phyloP scores from a whole-genome alignment of 2,888 invertebrate genomes.

The Quadroppia sp. region DNA sequence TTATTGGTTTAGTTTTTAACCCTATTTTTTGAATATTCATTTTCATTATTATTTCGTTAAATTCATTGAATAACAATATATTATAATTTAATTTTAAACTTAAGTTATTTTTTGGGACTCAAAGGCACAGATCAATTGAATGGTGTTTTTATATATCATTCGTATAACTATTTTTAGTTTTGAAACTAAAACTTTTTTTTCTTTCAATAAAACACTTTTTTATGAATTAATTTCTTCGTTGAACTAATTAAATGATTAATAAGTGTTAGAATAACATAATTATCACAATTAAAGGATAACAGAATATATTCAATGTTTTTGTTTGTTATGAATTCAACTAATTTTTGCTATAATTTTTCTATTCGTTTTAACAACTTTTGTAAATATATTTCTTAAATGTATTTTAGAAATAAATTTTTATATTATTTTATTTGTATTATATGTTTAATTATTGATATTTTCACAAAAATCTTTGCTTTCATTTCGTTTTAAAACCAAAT shows the following conservation, averaged over 20 bases:
- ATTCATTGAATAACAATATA: background rate
- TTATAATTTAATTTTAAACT: background rate
- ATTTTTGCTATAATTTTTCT: background rate
- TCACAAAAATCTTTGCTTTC: background rate
- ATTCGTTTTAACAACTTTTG: background rate
- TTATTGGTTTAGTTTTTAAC: background rate
- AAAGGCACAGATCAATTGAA: constrained; percentile 10
- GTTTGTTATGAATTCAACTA: too few species aligned
- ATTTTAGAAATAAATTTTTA: too few species aligned
- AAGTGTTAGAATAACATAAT: background rate
- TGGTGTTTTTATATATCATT: background rate
- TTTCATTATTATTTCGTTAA: background rate
- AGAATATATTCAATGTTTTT: too few species aligned
- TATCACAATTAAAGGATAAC: background rate
- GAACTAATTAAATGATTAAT: background rate
- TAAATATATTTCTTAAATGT: too few species aligned
- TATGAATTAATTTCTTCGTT: too few species aligned
- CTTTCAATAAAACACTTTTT: too few species aligned
- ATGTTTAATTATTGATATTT: background rate
- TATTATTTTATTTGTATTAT: background rate
- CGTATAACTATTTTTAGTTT: background rate
- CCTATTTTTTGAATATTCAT: background rate
- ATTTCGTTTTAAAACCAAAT: too few species aligned
- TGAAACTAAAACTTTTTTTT: too few species aligned
- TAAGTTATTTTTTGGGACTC: background rate